Percentiles rank a stretch among this genome's conserved stretches.
Conservation (phyloP, 2,113 vertebrate species). For the Pelobates fuscus region DNA sequence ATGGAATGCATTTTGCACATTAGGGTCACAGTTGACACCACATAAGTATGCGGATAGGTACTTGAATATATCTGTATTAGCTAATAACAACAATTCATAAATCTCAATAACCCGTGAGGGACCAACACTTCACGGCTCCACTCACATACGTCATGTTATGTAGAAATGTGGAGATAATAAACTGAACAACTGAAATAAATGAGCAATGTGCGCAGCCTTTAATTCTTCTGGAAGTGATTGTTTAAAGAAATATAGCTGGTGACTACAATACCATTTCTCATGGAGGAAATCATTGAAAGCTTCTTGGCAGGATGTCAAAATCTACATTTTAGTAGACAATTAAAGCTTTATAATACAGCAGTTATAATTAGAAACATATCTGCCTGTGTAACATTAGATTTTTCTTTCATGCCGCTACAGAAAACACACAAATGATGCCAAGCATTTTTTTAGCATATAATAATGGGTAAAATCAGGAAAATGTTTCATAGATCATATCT, state of each 20-base stretch:
- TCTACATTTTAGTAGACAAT: slow-evolving; percentile 72
- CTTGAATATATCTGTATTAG: no score
- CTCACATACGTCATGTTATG: slow-evolving; percentile 9
- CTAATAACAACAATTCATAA: no score
- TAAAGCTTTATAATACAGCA: slow-evolving; percentile 70
- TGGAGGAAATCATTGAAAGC: slow-evolving; percentile 69
- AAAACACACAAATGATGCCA: slow-evolving; percentile 62
- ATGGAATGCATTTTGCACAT: no score
- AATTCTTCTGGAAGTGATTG: slow-evolving; percentile 24
- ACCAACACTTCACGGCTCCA: not conserved
- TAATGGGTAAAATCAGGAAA: not conserved
- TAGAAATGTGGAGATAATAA: slow-evolving; percentile 15
- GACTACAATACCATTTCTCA: slow-evolving; percentile 64
- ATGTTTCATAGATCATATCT: no score
- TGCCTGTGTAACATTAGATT: slow-evolving; percentile 62
- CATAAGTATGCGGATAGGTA: no score
- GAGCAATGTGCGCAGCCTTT: slow-evolving; percentile 11
- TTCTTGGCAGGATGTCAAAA: slow-evolving; percentile 69
- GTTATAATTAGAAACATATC: slow-evolving; percentile 75
- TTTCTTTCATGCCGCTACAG: slow-evolving; percentile 61
- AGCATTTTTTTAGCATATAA: slow-evolving; percentile 31
- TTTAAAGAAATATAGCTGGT: slow-evolving; percentile 61
- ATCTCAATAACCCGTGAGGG: no score
- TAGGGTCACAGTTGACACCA: no score
- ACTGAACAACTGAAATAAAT: slow-evolving; percentile 7